These are phyloP conservation scores for Ditylenchus dipsaci DNA, from an alignment of 1,140 invertebrate species.

Conservation along the genomic window DNA sequence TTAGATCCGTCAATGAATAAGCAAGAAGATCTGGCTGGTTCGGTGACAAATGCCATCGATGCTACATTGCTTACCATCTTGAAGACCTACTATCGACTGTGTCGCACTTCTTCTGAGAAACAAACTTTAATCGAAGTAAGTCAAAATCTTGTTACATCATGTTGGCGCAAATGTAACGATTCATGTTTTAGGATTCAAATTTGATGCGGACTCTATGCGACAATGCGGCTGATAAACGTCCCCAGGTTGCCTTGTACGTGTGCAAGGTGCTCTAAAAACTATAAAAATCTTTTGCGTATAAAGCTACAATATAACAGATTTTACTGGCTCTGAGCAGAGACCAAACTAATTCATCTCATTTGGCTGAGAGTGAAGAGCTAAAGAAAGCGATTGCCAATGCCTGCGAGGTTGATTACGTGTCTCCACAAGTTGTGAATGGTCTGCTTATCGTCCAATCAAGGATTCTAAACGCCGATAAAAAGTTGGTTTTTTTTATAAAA, in stretches of 20 bases:
- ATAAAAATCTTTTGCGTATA: too few species aligned
- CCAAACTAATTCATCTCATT: neutral
- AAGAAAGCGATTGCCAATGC: neutral
- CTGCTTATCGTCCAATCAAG: constrained; percentile 1
- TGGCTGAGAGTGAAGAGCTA: neutral
- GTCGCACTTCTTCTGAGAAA: neutral
- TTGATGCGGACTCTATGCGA: neutral
- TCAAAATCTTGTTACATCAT: neutral
- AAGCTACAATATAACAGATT: too few species aligned
- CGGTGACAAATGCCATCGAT: neutral
- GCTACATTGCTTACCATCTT: neutral
- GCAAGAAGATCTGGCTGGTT: neutral
- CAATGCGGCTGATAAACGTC: neutral
- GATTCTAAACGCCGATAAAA: neutral
- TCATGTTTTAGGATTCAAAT: neutral
- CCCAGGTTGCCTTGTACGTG: constrained; percentile 5
- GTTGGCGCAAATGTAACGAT: neutral
- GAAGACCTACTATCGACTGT: constrained; percentile 9
- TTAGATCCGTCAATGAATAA: neutral
- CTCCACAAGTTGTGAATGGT: neutral
- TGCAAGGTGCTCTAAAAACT: constrained; percentile 1
- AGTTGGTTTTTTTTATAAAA: neutral
- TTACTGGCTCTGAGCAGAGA: neutral
- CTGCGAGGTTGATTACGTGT: neutral
- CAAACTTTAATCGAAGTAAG: neutral